These are phyloP conservation scores for Clanis bilineata DNA, from an alignment of 2,888 invertebrate genomes.

Conservation along the genomic window DNA sequence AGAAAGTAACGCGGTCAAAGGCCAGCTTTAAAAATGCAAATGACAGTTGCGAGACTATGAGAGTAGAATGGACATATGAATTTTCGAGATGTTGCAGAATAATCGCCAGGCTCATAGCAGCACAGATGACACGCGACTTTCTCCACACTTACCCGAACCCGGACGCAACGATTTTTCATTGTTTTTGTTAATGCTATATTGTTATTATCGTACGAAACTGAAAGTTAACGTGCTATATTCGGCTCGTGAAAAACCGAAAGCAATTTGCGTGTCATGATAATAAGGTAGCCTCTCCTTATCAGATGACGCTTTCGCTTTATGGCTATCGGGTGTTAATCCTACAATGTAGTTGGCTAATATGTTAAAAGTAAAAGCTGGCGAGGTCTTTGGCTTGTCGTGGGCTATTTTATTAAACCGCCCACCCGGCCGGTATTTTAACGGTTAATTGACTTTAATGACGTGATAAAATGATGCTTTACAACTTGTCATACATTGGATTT, in stretches of 20 bases:
- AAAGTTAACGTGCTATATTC: conserved; percentile 65
- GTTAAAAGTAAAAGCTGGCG: conserved; percentile 18
- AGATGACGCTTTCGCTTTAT: conserved; percentile 42
- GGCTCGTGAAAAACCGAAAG: conserved; percentile 63
- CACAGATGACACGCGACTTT: conserved; percentile 69
- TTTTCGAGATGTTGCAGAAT: conserved; percentile 60
- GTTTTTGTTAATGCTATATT: conserved; percentile 71
- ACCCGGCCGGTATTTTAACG: conserved; percentile 14
- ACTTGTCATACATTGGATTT: background rate
- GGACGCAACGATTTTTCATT: conserved; percentile 65
- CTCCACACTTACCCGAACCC: conserved; percentile 61
- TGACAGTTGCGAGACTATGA: conserved; percentile 28
- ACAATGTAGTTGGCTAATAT: conserved; percentile 30
- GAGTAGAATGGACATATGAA: conserved; percentile 39
- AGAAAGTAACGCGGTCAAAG: conserved; percentile 39
- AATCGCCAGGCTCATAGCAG: conserved; percentile 38
- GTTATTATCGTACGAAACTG: conserved; percentile 66
- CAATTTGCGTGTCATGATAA: conserved; percentile 42
- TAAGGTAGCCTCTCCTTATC: conserved; percentile 41
- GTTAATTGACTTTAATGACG: conserved; percentile 6
- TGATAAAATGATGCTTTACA: conserved; percentile 4
- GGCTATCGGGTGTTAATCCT: conserved; percentile 28
- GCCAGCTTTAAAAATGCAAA: conserved; percentile 43
- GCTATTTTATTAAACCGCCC: conserved; percentile 25
- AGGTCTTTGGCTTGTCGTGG: background rate